These are phyloP conservation scores for Distichodus sexfasciatus DNA, from an alignment of 2,797 vertebrate species.

Conservation along the genomic window DNA sequence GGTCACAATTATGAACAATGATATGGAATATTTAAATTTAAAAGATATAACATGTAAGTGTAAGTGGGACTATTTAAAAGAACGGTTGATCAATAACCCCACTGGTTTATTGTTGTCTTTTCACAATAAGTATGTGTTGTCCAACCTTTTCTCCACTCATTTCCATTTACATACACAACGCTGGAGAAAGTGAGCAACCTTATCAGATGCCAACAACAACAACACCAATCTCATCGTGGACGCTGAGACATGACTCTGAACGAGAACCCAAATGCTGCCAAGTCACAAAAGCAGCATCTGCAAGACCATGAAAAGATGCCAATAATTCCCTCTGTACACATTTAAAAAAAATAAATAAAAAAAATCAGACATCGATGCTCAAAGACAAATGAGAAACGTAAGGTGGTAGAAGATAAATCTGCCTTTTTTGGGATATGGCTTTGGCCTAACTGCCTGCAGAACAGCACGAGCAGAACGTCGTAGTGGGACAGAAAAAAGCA, in stretches of 20 bases:
- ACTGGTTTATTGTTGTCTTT: too few species aligned
- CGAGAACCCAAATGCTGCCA: neutral
- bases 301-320: slow-evolving; percentile 38
- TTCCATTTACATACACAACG: too few species aligned
- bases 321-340: slow-evolving; percentile 21
- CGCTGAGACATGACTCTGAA: neutral
- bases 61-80: too few species aligned
- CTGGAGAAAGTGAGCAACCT: too few species aligned
- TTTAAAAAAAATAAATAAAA: slow-evolving; percentile 20
- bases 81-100: too few species aligned
- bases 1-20: too few species aligned
- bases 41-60: too few species aligned
- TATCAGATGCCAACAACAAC: slow-evolving; percentile 8
- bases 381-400: slow-evolving; percentile 12
- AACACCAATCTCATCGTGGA: slow-evolving; percentile 1
- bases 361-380: too few species aligned
- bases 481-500: slow-evolving; percentile 8
- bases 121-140: too few species aligned
- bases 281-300: slow-evolving; percentile 5
- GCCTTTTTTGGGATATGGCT: neutral
- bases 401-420: neutral
- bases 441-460: slow-evolving; percentile 3
- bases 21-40: too few species aligned
- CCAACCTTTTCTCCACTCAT: too few species aligned
- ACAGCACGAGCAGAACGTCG: slow-evolving; percentile 1